Percentiles rank a stretch among this genome's conserved stretches.
These are phyloP conservation scores for Ischnura elegans DNA, from an alignment of 2,888 invertebrate species.

Conservation along the genomic window DNA sequence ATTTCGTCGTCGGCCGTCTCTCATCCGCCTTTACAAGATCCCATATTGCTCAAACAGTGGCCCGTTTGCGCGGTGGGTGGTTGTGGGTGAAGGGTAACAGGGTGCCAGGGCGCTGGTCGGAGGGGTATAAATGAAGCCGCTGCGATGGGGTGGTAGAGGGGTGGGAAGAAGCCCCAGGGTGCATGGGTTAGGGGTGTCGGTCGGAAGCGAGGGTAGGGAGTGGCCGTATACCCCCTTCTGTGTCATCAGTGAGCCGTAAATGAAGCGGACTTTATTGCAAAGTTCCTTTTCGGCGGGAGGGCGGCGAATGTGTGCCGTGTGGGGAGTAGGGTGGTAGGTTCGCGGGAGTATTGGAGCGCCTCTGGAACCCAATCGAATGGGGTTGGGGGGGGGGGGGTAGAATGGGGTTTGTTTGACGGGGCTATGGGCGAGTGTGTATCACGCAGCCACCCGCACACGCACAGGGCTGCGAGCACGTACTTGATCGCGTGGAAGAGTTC, in stretches of 20 bases:
- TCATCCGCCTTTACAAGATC: background rate
- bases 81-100: background rate
- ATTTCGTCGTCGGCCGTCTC: too few relatives aligned
- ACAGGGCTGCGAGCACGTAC: background rate
- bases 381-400: background rate
- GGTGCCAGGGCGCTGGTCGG: background rate
- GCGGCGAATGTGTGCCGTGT: background rate
- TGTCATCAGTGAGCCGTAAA: slow-evolving; percentile 66
- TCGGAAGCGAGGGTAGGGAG: background rate
- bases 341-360: too few relatives aligned
- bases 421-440: background rate
- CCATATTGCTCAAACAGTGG: background rate
- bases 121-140: background rate
- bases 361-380: too few relatives aligned
- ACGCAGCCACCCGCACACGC: too few relatives aligned
- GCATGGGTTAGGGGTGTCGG: background rate
- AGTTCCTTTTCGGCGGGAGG: slow-evolving; percentile 40
- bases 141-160: background rate
- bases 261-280: slow-evolving; percentile 66
- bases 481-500: background rate
- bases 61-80: background rate
- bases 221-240: slow-evolving; percentile 24
- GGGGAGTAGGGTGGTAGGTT: background rate
- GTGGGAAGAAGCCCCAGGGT: background rate
- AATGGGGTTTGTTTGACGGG: background rate